Conservation (phyloP, 2,888 invertebrate species). For the Troides aeacus region DNA sequence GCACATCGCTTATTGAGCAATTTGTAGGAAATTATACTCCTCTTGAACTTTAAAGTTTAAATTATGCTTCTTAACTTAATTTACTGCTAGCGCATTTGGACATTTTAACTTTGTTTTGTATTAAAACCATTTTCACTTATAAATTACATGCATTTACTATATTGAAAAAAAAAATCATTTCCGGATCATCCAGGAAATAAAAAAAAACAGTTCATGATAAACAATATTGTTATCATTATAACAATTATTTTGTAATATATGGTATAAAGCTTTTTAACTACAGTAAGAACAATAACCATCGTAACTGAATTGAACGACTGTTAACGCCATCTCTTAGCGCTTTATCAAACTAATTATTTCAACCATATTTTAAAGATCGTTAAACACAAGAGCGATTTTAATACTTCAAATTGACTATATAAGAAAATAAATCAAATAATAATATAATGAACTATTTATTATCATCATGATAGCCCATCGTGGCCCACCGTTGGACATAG, state of each 20-base stretch:
- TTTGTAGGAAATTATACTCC: conserved; percentile 27
- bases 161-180: neutral
- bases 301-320: neutral
- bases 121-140: neutral
- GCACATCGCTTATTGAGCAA: conserved; percentile 38
- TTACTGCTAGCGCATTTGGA: conserved; percentile 29
- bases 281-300: too few relatives aligned
- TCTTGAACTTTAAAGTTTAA: conserved; percentile 12
- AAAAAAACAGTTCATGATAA: neutral
- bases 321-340: conserved; percentile 1
- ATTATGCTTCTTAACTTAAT: conserved; percentile 39
- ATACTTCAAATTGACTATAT: too few relatives aligned
- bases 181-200: neutral
- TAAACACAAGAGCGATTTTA: too few relatives aligned
- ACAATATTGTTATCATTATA: too few relatives aligned
- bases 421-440: too few relatives aligned
- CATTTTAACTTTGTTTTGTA: conserved; percentile 1
- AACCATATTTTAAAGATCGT: neutral
- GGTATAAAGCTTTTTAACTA: neutral
- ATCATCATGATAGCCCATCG: too few relatives aligned
- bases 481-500: too few relatives aligned
- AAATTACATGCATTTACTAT: neutral
- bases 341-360: neutral
- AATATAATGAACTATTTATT: too few relatives aligned
- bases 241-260: too few relatives aligned